Evolutionary conservation across 2,888 invertebrate genomes (phyloP), one percentile per base, ranked within the genome.

Genomic region (Drosophila monieri): DNA sequence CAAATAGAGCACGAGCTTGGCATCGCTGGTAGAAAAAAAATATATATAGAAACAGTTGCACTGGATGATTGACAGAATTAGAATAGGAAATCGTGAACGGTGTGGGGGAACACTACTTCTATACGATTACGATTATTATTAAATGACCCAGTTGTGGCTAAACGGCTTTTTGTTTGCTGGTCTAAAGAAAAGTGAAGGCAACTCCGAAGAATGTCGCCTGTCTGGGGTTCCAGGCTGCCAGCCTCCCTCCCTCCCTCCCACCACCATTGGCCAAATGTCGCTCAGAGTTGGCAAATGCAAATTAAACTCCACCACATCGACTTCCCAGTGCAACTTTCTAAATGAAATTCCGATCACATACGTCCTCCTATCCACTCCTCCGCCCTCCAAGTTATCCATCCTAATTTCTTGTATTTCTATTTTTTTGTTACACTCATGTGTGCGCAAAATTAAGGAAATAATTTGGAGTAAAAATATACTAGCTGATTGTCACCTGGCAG

Each of bases 401-500:
- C 15, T 41, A 15, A 41, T 18, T 41, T 41, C 18, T 14, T 37
- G 37, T 37, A n/a, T 30, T 30, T 55, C 30, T 9, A 4, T 12
- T 14, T 37, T 21, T 27, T 3, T n/a, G 9, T 14, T 61, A 30
- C 43, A 37, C 49, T 69, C 73, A 73, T 72, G 77, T 74, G 83
- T 78, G 80, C 72, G 68, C 69, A 81, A 89, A 89, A 89, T 90
- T 87, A 90, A 89, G 78, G 73, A 88, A 89, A 89, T 89, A 90
- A 89, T 89, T 89, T 89, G 62, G 78, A 64, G 88, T 69, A 67
- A 84, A 90, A 85, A 89, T 89, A 88, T 79, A 79, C 81, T 84
- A 88, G 79, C 85, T 87, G 90, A 89, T 90, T 88, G 88, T 88
- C 89, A 81, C 68, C 73, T 85, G 89, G 80, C 88, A 89, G 76